A percentile compares a stretch with the other conserved stretches of the same genome.
phyloP scores from a whole-genome alignment of 2,113 vertebrate genomes.

The zebrafish (Danio rerio) region DNA sequence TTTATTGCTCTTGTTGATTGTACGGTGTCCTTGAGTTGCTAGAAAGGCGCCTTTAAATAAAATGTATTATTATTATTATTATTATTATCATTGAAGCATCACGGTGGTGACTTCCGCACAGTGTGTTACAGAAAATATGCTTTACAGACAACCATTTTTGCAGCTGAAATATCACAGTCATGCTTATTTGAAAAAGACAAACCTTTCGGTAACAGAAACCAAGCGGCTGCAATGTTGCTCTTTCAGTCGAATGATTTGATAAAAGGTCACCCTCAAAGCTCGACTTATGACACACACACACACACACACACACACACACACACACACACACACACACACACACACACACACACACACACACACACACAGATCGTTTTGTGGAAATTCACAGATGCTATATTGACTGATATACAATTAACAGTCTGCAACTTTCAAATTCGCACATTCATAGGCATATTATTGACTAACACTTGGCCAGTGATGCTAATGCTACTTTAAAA shows the following conservation, averaged over 20 bases:
- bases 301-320: not conserved
- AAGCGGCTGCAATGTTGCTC: not conserved
- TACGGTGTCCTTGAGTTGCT: no score
- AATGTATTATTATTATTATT: no score
- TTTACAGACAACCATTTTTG: not conserved
- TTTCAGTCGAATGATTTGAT: not conserved
- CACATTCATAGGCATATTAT: not conserved
- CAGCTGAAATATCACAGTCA: not conserved
- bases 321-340: not conserved
- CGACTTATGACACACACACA: not conserved
- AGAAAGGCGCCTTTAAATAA: no score
- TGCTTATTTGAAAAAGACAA: not conserved
- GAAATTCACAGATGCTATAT: not conserved
- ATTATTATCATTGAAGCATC: not conserved
- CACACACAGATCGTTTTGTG: not conserved
- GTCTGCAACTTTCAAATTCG: constrained; percentile 2
- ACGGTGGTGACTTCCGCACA: not conserved
- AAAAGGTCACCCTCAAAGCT: constrained; percentile 1
- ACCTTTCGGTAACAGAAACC: not conserved
- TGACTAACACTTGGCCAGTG: not conserved
- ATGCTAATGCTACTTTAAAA: not conserved
- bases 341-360: not conserved
- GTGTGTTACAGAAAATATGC: not conserved
- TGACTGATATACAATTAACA: constrained; percentile 3
- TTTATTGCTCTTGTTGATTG: no score